These are phyloP conservation scores for Steinernema feltiae DNA, from an alignment of 1,140 invertebrate genomes.

Conservation along the genomic window DNA sequence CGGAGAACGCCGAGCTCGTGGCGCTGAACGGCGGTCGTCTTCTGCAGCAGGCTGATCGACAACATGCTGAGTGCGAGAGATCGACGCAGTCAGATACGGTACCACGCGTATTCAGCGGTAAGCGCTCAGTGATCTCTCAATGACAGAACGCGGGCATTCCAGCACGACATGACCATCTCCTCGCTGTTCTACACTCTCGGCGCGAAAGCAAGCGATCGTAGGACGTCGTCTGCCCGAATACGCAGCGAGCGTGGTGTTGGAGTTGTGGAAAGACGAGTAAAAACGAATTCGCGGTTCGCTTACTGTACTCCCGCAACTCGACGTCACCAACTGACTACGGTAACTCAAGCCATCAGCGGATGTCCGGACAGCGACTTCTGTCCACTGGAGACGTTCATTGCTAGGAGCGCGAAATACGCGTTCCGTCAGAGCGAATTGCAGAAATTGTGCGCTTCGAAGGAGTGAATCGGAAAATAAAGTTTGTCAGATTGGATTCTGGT, in stretches of 20 bases:
- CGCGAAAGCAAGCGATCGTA: not conserved
- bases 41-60: too few species aligned
- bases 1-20: not conserved
- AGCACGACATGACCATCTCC: not conserved
- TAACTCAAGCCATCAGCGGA: not conserved
- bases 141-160: not conserved
- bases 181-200: not conserved
- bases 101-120: not conserved
- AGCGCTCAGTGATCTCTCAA: not conserved
- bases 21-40: not conserved
- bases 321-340: not conserved
- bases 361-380: not conserved
- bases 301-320: not conserved
- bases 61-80: too few species aligned
- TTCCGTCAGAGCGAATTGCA: too few species aligned
- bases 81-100: not conserved
- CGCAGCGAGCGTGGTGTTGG: not conserved
- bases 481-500: too few species aligned
- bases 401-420: too few species aligned
- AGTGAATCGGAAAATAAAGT: too few species aligned
- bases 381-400: not conserved
- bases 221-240: not conserved
- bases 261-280: conserved; percentile 2
- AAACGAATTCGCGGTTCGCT: not conserved
- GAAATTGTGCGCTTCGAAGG: too few species aligned